Evolutionary conservation across 2,888 invertebrate species (phyloP), one percentile per base, ranked within the genome.

Genomic region (Eupelmus urozonus): DNA sequence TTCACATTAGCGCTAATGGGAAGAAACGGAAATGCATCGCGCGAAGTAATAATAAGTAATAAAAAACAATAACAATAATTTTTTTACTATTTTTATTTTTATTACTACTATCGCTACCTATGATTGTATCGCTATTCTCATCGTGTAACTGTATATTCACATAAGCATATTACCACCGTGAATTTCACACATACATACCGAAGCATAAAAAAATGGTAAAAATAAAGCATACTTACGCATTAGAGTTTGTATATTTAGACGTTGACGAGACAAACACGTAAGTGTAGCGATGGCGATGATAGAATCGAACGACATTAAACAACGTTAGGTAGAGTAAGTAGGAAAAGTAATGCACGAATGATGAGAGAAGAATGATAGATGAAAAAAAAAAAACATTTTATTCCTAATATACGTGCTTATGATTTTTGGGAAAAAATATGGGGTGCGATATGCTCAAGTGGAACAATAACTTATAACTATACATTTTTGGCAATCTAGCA

Each of bases 1-100:
- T 45, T 53, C 42, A 5, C 13, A 29, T 1, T 29, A 51, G 29
- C 11, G 13, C 1, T 16, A 34, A 13, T 34, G 16, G 13, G 40
- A 23, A 20, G 34, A n/a, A 40, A 55, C 7, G 3, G 25, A 9
- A 25, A 27, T 23, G 25, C 42, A 51, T 25, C 55, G 55, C 40
- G 67, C 80, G 81, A 84, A 81, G 81, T 85, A 87, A 87, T 84
- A 84, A 85, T 87, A 87, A 87, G 85, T 85, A 86, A 86, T 82
- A 85, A 85, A 86, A 63, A 72, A 72, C 45, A 53, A 55, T 65
- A 87, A 87, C 86, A 86, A 88, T 87, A 87, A 88, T 88, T 88
- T 34, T 88, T 88, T 85, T 87, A 88, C 86, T 85, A 82, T 87
- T 88, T 88, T 88, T 88, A 88, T 88, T 88, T 88, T 88, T 86